Percentiles rank a stretch among this genome's conserved stretches.
Evolutionary conservation across 1,140 invertebrate genomes (phyloP).

Genomic region (Drosophila nikananu): DNA sequence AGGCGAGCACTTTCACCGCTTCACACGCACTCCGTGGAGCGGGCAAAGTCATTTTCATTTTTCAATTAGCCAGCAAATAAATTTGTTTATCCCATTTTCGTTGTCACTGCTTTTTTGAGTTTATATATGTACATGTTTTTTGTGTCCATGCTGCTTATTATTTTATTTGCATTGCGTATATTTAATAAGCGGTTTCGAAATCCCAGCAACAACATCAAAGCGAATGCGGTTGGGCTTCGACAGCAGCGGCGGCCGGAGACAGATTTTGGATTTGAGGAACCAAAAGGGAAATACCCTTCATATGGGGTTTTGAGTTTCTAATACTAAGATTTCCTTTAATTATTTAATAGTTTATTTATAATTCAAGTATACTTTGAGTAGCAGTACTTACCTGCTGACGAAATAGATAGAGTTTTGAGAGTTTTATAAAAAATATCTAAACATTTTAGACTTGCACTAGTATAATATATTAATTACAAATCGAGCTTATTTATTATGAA

Average conservation of each 20-base stretch:
- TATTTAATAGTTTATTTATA: background rate
- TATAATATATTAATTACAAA: background rate
- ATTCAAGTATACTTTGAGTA: background rate
- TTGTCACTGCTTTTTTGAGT: constrained; percentile 15
- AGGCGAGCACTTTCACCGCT: constrained; percentile 33
- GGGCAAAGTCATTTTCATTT: constrained; percentile 50
- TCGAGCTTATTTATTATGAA: background rate
- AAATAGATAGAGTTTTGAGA: background rate
- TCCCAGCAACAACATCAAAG: constrained; percentile 56
- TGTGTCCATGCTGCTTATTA: constrained; percentile 28
- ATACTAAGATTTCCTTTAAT: background rate
- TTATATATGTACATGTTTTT: background rate
- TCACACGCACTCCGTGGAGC: constrained; percentile 11
- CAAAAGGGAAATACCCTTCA: constrained; percentile 9
- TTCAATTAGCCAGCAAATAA: constrained; percentile 58
- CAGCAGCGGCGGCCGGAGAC: background rate
- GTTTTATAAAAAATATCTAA: background rate
- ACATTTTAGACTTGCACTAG: background rate
- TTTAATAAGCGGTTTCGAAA: constrained; percentile 73
- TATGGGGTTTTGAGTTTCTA: background rate
- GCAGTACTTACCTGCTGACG: background rate
- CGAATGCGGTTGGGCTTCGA: constrained; percentile 31
- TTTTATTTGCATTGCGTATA: constrained; percentile 49
- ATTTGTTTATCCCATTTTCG: constrained; percentile 52
- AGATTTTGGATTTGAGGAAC: background rate